Evolutionary conservation across 37 sponge, comb jelly and placozoan genomes (phyloP), one percentile per base, ranked within the genome.

Genomic region (Haliclona indistincta): DNA sequence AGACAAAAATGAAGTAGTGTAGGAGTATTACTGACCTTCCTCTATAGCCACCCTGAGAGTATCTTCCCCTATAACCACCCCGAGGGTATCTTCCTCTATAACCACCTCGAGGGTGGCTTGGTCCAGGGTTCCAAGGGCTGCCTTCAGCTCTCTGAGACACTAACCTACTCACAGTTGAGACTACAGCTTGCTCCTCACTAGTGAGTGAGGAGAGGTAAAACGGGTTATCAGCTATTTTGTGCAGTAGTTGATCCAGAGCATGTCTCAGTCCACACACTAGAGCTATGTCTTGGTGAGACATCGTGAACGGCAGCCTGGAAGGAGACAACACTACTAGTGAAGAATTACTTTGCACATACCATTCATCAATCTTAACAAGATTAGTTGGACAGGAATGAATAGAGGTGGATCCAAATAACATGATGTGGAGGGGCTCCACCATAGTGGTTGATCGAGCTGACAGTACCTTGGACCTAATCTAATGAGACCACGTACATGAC

Each of bases 371-470:
- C 67, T 73, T 86, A 49, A 79, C 40, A 17, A 67, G 0, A 23
- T 67, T n/a, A 2, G 54, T 73, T 41, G 56, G 72, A 56, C 74
- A 74, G 51, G 74, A 64, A 3, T 79, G 54, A 0, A 86, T 80
- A 25, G 80, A 78, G 49, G 68, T 64, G 60, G 79, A 82, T 20
- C 94, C 94, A 73, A 93, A 93, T 62, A 93, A 71, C 25, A 88
- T 54, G 28, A 93, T 79, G 37, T 93, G 89, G 7, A 93, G 49
- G 1, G 89, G 86, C 30, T 89, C 81, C 41, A 93, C 86, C 89
- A 93, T 88, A 11, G 94, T 88, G 61, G 76, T 82, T 56, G 56
- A 65, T 55, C 88, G 88, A 1, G 89, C 89, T 7, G 89, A 70
- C 36, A 93, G 80, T 4, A 84, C 89, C n/a, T 71, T 63, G 30